Conservation (phyloP, 2,888 invertebrate genomes). For the Parthenolecanium corni region DNA sequence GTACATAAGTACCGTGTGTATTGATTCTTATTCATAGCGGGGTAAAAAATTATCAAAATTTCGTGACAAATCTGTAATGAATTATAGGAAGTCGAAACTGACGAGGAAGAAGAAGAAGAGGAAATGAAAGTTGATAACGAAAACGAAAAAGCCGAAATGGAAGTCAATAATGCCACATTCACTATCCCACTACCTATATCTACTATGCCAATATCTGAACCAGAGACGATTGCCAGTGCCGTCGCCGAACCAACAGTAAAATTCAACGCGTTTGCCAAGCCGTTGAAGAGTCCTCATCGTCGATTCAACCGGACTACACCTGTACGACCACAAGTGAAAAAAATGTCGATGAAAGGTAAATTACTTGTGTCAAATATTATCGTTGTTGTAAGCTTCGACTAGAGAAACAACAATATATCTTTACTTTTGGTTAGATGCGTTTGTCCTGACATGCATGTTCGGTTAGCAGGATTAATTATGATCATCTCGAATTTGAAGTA, state of each 20-base stretch:
- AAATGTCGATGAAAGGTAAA: conserved; percentile 1
- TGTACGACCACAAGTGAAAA: background rate
- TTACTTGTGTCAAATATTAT: background rate
- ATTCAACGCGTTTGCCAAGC: background rate
- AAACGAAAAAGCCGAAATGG: background rate
- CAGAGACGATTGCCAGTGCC: too few relatives aligned
- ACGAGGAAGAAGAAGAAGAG: background rate
- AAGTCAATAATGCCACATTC: background rate
- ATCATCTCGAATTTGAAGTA: too few relatives aligned
- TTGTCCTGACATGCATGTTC: too few relatives aligned
- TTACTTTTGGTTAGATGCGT: too few relatives aligned
- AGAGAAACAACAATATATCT: too few relatives aligned
- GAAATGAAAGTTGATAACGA: background rate
- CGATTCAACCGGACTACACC: conserved; percentile 11
- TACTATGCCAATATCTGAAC: background rate
- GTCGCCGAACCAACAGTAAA: too few relatives aligned
- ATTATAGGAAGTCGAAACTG: background rate
- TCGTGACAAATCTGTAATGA: too few relatives aligned
- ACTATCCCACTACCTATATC: background rate
- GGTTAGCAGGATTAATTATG: too few relatives aligned
- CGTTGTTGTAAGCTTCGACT: too few relatives aligned
- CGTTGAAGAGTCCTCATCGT: conserved; percentile 14
- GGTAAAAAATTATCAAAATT: background rate
- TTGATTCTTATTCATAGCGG: background rate
- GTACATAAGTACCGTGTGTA: background rate